Evolutionary conservation across 2,113 vertebrate genomes (phyloP), one percentile per base, ranked within the genome.

Genomic region (Megaceryle torquata): DNA sequence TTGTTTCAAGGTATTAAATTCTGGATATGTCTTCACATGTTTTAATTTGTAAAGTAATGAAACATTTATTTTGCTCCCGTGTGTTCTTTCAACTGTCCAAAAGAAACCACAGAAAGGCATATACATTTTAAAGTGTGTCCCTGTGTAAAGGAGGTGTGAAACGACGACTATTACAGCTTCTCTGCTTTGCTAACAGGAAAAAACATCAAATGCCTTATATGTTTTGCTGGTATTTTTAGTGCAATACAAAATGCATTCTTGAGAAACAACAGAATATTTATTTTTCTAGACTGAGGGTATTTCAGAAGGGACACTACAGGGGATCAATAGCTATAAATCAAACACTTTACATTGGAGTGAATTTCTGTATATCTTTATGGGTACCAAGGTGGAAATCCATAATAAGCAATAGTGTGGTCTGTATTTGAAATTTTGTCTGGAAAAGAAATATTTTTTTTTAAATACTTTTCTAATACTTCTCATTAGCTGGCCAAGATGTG

Each of bases 1-100:
- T 71, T 71, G 11, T 87, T 74, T 79, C 26, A 79, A 63, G 13
- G 12, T 63, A 53, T 74, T 64, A 22, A 75, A 37, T 64, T 65
- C 24, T 37, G 14, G 8, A 20, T 35, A 9, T 25, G 9, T 56
- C 67, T 86, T 68, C 24, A 18, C 3, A 1, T 1, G 0, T 59
- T 64, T 86, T 64, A 35, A 29, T 64, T 78, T 24, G 24, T 31
- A 44, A 86, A 39, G 46, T 65, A 50, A 44, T 48, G 13, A 75
- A 68, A 43, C 8, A 26, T 35, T 16, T 69, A 5, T 75, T 87
- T 75, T 50, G 11, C 5, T 22, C 18, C 11, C 2, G 9, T 44
- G 9, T 57, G 41, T 33, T 89, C 37, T 61, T 82, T 50, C 54
- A 82, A 0, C 48, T 68, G 6, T 63, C 50, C 33, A 41, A 51